A percentile compares a stretch with the other conserved stretches of the same genome.
Evolutionary conservation across 1,140 invertebrate species (phyloP).

Genomic region (Brachionus paranguensis): DNA sequence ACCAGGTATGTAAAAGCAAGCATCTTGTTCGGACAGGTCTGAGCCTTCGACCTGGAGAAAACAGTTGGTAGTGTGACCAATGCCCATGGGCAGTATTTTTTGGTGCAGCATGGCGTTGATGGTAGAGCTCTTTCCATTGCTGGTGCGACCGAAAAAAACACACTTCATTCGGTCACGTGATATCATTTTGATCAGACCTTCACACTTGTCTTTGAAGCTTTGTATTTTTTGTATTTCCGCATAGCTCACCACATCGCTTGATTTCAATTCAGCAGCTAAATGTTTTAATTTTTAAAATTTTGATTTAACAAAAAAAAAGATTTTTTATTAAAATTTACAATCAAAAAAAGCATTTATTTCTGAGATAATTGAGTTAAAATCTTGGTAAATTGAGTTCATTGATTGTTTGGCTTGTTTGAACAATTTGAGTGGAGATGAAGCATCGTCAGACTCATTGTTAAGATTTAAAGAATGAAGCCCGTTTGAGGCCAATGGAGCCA

Average conservation of each 20-base stretch:
- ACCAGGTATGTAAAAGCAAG: constrained; percentile 32
- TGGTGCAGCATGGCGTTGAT: constrained; percentile 98
- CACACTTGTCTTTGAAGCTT: constrained; percentile 22
- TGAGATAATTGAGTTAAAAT: background rate
- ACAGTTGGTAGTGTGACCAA: constrained; percentile 98
- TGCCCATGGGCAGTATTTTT: constrained; percentile 93
- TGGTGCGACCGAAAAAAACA: constrained; percentile 64
- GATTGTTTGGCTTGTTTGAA: constrained; percentile 21
- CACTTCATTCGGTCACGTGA: constrained; percentile 40
- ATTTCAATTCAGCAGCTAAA: background rate
- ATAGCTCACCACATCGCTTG: background rate
- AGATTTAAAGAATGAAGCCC: background rate
- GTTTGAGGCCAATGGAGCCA: background rate
- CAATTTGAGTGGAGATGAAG: background rate
- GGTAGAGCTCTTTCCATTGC: constrained; percentile 97
- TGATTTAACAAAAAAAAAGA: background rate
- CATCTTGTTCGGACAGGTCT: background rate
- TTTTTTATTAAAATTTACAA: background rate
- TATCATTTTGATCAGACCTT: constrained; percentile 28
- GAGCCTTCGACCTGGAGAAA: constrained; percentile 86
- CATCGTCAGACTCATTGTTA: background rate
- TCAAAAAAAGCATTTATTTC: constrained; percentile 23
- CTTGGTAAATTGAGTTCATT: background rate
- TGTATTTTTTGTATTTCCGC: constrained; percentile 2
- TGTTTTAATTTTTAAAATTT: background rate